Conservation (phyloP, 2,888 invertebrate species). For the Philonicus albiceps region DNA sequence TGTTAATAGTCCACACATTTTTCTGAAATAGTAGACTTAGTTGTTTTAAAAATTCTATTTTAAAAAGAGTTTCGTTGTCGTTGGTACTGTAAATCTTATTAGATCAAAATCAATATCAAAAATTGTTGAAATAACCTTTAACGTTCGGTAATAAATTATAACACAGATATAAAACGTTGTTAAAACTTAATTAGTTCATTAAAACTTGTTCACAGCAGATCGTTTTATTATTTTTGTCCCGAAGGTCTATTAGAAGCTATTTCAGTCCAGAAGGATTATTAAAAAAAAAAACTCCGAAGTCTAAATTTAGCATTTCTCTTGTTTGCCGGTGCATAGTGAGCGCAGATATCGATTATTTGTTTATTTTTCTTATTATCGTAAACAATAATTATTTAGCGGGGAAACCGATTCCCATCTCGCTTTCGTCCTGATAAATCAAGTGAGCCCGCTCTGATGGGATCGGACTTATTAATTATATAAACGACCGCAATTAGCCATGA, state of each 20-base stretch:
- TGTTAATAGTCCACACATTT: too few relatives aligned
- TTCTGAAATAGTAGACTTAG: too few relatives aligned
- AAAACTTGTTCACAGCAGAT: too few relatives aligned
- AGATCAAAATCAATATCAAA: too few relatives aligned
- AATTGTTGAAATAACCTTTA: too few relatives aligned
- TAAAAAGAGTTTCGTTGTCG: too few relatives aligned
- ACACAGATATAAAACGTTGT: too few relatives aligned
- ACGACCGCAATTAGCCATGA: not conserved
- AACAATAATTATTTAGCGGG: not conserved
- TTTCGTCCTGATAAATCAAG: constrained; percentile 4
- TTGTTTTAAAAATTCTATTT: too few relatives aligned
- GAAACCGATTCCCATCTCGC: not conserved
- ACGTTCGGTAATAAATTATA: too few relatives aligned
- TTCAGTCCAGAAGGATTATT: not conserved
- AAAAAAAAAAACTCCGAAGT: not conserved
- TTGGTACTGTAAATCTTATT: too few relatives aligned
- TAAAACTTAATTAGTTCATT: too few relatives aligned
- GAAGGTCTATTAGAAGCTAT: not conserved
- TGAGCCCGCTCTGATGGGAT: not conserved
- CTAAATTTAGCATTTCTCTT: not conserved
- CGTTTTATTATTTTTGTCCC: not conserved
- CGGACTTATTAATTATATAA: constrained; percentile 24
- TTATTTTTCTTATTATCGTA: not conserved
- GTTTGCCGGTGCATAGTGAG: not conserved
- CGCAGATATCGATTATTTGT: not conserved